phyloP scores from a whole-genome alignment of 1,140 invertebrate species.

The Calephelis virginiensis region DNA sequence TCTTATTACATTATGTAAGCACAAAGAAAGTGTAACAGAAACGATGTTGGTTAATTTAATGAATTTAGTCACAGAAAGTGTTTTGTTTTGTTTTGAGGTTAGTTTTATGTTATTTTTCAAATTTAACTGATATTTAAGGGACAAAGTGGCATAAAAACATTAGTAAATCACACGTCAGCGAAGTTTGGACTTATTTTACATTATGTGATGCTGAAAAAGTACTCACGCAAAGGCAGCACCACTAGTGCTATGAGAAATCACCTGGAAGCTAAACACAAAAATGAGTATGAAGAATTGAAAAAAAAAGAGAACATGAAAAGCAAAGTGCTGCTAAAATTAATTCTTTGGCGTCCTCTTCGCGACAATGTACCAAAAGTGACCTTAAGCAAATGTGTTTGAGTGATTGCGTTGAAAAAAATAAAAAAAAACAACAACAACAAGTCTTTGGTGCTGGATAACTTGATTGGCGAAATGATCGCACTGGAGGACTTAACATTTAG shows the following conservation, averaged over 20 bases:
- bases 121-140: slow-evolving; percentile 29
- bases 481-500: slow-evolving; percentile 19
- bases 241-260: slow-evolving; percentile 8
- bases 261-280: slow-evolving; percentile 23
- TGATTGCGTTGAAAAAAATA: slow-evolving; percentile 21
- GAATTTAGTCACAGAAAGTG: slow-evolving; percentile 31
- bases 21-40: too few relatives aligned
- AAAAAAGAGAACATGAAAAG: slow-evolving; percentile 17
- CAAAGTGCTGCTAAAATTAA: slow-evolving; percentile 28
- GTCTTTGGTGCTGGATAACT: slow-evolving; percentile 20
- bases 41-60: slow-evolving; percentile 25
- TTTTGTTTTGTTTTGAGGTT: slow-evolving; percentile 30
- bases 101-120: slow-evolving; percentile 27
- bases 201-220: slow-evolving; percentile 24
- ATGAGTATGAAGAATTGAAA: slow-evolving; percentile 21
- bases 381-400: slow-evolving; percentile 29
- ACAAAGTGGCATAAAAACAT: slow-evolving; percentile 32
- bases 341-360: slow-evolving; percentile 33
- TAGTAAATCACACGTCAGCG: slow-evolving; percentile 30
- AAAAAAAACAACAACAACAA: slow-evolving; percentile 18
- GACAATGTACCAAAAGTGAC: slow-evolving; percentile 25
- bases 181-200: slow-evolving; percentile 34
- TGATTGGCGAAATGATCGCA: slow-evolving; percentile 31
- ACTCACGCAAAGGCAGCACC: slow-evolving; percentile 16
- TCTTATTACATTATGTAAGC: too few relatives aligned